Percentiles rank a stretch among this genome's conserved stretches.
These are phyloP conservation scores for Drosophila borealis DNA, from an alignment of 2,888 invertebrate genomes.

Conservation along the genomic window DNA sequence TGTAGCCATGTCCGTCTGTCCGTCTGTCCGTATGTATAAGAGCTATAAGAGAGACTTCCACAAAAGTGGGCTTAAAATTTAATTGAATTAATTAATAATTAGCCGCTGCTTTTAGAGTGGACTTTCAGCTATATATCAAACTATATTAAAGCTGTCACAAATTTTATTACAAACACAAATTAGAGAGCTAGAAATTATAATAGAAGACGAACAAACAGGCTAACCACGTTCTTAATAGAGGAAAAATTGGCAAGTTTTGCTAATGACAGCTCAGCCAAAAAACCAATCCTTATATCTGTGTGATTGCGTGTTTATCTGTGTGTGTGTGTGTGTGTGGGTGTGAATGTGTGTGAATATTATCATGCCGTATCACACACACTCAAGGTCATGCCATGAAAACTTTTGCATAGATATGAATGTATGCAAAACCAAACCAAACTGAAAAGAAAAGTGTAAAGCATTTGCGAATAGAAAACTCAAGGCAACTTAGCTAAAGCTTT, in stretches of 20 bases:
- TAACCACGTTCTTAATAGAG: conserved; percentile 6
- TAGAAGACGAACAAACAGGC: not conserved
- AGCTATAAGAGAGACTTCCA: too few species aligned
- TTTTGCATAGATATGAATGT: conserved; percentile 29
- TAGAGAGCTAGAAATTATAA: not conserved
- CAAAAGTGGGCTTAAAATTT: too few species aligned
- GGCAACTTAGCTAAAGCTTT: conserved; percentile 50
- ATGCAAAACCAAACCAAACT: conserved; percentile 5
- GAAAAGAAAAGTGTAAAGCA: conserved; percentile 19
- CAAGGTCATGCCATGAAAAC: conserved; percentile 42
- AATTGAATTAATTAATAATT: not conserved
- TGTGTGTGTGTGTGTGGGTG: not conserved
- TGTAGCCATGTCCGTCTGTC: too few species aligned
- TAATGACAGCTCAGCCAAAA: conserved; percentile 30
- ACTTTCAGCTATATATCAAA: too few species aligned
- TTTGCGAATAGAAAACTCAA: conserved; percentile 27
- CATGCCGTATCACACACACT: conserved; percentile 7
- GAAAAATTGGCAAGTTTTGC: conserved; percentile 24
- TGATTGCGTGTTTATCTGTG: conserved; percentile 19
- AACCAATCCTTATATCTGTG: conserved; percentile 1
- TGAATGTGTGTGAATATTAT: conserved; percentile 2
- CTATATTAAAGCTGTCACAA: too few species aligned
- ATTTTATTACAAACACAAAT: too few species aligned
- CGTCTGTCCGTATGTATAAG: too few species aligned
- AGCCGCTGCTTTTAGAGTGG: too few species aligned